Evolutionary conservation across 2,888 invertebrate genomes (phyloP).

Genomic region (Nineta flava): DNA sequence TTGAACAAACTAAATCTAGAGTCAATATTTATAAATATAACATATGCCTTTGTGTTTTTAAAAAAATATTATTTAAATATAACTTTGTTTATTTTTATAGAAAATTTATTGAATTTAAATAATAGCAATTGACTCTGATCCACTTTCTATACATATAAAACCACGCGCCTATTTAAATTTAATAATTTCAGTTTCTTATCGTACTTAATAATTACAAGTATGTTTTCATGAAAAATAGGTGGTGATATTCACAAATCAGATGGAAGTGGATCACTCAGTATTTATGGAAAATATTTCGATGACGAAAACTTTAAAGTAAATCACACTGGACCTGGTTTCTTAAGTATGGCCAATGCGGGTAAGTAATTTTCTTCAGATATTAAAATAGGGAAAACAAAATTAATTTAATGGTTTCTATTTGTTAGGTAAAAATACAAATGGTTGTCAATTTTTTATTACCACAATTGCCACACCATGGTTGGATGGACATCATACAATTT

Average conservation of each 20-base stretch:
- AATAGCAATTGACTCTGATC: too few relatives aligned
- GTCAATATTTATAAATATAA: too few relatives aligned
- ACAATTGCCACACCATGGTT: conserved; percentile 76
- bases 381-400: background rate
- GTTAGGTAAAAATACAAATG: conserved; percentile 63
- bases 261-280: conserved; percentile 71
- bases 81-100: too few relatives aligned
- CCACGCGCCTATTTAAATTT: too few relatives aligned
- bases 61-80: too few relatives aligned
- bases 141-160: too few relatives aligned
- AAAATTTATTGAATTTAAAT: too few relatives aligned
- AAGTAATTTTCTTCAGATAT: background rate
- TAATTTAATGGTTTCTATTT: conserved; percentile 25
- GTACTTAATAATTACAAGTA: background rate
- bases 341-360: conserved; percentile 81
- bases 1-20: too few relatives aligned
- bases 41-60: too few relatives aligned
- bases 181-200: too few relatives aligned
- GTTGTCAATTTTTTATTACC: conserved; percentile 92
- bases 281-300: conserved; percentile 69
- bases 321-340: conserved; percentile 67
- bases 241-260: conserved; percentile 71
- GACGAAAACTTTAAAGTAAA: conserved; percentile 75
- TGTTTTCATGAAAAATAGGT: conserved; percentile 34
- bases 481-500: conserved; percentile 74